phyloP scores from a whole-genome alignment of 2,797 vertebrate genomes.

The Chaetodon trifasciatus region DNA sequence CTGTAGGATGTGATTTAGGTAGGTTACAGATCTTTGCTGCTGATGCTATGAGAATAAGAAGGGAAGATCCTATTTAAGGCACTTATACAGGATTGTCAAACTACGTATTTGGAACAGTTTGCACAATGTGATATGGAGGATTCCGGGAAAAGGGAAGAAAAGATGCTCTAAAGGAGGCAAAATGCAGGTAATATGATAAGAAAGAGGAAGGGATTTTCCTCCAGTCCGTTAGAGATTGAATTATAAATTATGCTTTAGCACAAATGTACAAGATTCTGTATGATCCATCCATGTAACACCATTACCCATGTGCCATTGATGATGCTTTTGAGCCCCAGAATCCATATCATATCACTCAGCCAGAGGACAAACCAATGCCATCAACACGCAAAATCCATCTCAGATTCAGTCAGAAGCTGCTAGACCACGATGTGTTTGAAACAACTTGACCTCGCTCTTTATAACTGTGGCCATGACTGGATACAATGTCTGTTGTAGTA shows the following conservation, averaged over 20 bases:
- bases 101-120: conserved; percentile 41
- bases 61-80: conserved; percentile 43
- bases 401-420: conserved; percentile 31
- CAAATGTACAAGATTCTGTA: conserved; percentile 63
- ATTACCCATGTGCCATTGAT: conserved; percentile 39
- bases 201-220: conserved; percentile 15
- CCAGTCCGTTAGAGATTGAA: conserved; percentile 22
- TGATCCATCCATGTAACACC: conserved; percentile 33
- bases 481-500: conserved; percentile 77
- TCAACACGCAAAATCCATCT: conserved; percentile 3
- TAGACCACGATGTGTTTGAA: conserved; percentile 45
- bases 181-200: conserved; percentile 12
- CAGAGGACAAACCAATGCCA: conserved; percentile 47
- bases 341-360: conserved; percentile 44
- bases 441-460: conserved; percentile 54
- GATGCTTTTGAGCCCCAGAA: conserved; percentile 49
- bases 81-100: conserved; percentile 41
- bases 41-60: conserved; percentile 25
- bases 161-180: neutral
- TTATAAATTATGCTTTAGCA: conserved; percentile 59
- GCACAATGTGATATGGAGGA: conserved; percentile 32
- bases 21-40: conserved; percentile 25
- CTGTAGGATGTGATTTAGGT: conserved; percentile 47
- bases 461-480: conserved; percentile 74
- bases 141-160: conserved; percentile 9